Evolutionary conservation across 2,113 vertebrate genomes (phyloP), one percentile per base, ranked within the genome.

Genomic region (Dipodomys spectabilis): DNA sequence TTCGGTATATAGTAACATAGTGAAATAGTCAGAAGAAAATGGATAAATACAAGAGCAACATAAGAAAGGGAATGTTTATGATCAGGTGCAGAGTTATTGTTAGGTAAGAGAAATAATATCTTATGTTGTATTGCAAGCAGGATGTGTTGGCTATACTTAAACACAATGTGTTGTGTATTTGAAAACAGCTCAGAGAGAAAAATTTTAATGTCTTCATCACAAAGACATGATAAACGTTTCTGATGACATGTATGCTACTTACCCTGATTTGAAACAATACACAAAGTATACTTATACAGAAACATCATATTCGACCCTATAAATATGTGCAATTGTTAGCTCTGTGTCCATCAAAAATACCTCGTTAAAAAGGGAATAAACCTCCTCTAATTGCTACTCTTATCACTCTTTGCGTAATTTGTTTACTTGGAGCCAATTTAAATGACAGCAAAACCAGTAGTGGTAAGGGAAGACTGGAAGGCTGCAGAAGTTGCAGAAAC

Each of bases 321-420:
- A 57, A 77, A 60, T 15, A 77, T 77, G 16, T 16, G 25, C 15
- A 75, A 35, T 30, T 57, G 15, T 82, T 72, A 57, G 53, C 53
- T 57, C 35, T 77, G 11, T 39, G 12, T 25, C 18, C n/a, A 77
- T 39, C 45, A 57, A 75, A 30, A 75, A 18, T 77, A 25, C 30
- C 44, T 2, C 64, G 15, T 25, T 45, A n/a, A 71, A 28, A 74
- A 25, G 32, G 3, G 12, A 92, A 6, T 30, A 67, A 88, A 82
- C 85, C 53, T 85, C 65, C 60, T 88, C 71, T 92, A 95, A 88
- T 95, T 90, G 84, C 92, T 94, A 89, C 27, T 6, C n/a, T 85
- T 90, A 65, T 60, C 92, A 53, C 20, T 78, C 88, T 88, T 88
- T 39, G 65, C 39, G 16, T 44, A 86, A 62, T 89, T 84, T 94